Conservation (phyloP, 2,888 invertebrate species). For the Carcina quercana region DNA sequence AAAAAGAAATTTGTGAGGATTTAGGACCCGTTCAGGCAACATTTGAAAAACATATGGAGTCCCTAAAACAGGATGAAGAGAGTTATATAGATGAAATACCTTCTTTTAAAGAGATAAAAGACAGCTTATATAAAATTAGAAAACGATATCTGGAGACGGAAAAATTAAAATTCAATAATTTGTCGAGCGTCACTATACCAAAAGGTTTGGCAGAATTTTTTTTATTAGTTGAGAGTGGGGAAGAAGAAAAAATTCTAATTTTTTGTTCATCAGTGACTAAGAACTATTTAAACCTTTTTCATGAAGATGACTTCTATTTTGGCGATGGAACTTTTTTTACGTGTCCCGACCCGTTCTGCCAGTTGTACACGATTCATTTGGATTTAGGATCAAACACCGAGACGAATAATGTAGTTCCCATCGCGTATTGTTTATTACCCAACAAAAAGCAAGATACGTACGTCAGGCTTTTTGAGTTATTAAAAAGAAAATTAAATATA, state of each 20-base stretch:
- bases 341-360: slow-evolving; percentile 6
- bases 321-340: slow-evolving; percentile 1
- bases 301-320: neutral
- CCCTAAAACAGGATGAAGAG: neutral
- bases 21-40: neutral
- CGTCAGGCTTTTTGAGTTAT: slow-evolving; percentile 1
- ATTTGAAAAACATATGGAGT: neutral
- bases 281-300: neutral
- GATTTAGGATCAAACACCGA: slow-evolving; percentile 6
- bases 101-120: neutral
- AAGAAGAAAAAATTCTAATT: neutral
- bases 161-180: neutral
- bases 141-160: neutral
- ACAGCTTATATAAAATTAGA: neutral
- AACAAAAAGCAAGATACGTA: slow-evolving; percentile 10
- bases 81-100: slow-evolving; percentile 1
- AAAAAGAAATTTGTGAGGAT: slow-evolving; percentile 1
- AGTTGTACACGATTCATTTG: slow-evolving; percentile 6
- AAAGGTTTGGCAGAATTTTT: neutral
- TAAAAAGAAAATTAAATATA: neutral
- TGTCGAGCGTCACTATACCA: neutral
- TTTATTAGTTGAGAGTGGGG: neutral
- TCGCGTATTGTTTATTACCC: slow-evolving; percentile 10
- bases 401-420: slow-evolving; percentile 10
- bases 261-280: neutral